Base-by-base conservation (phyloP, 1,140 invertebrate species). In the Akabosia matsudoensis region DNA sequence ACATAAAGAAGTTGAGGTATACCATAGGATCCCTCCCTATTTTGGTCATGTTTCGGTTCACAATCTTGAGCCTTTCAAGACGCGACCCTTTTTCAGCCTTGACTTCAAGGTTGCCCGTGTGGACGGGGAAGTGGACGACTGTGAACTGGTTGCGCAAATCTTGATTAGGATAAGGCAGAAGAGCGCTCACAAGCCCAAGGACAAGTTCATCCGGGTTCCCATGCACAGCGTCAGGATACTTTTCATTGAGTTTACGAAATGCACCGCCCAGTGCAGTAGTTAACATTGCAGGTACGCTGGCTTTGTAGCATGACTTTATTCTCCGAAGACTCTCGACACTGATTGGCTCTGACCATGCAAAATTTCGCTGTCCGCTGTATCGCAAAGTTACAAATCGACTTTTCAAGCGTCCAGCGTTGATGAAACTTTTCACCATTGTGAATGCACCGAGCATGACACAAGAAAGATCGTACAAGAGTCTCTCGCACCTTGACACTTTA, bases 101-200 rank as follows among this genome's bases (percentile, higher is more conserved):
- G 7, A 75, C 24, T 26, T 37, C 73, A 22, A 13, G 14, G 14
- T 16, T 2, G 1, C 45, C 61, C 16, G 70, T 78, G 1, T 33
- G 64, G 10, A 78, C 64, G 0, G 33, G 54, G 28, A 79, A 78
- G 67, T 81, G 74, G 7, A 75, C 71, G 13, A 81, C 74, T 0
- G 80, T 81, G 56, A 79, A 81, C 16, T 78, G 73, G 67, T 81
- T 81, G 26, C 70, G 67, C 16, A 70, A 34, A 30, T 76, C 26
- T 24, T 73, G 33, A 67, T 76, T 76, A 1, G 76, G 78, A 70
- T 81, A 81, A 10, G 80, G 80, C 4, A 81, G 22, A n/a, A 81
- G 2, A 22, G 80, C 80, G 22, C 72, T 76, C 7, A 81, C 78
- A 10, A 79, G 54, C 22, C 80, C 80, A 45, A 80, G 16, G 24